These are phyloP conservation scores for Oostethus manadensis DNA, from an alignment of 2,113 vertebrate genomes.

Conservation along the genomic window DNA sequence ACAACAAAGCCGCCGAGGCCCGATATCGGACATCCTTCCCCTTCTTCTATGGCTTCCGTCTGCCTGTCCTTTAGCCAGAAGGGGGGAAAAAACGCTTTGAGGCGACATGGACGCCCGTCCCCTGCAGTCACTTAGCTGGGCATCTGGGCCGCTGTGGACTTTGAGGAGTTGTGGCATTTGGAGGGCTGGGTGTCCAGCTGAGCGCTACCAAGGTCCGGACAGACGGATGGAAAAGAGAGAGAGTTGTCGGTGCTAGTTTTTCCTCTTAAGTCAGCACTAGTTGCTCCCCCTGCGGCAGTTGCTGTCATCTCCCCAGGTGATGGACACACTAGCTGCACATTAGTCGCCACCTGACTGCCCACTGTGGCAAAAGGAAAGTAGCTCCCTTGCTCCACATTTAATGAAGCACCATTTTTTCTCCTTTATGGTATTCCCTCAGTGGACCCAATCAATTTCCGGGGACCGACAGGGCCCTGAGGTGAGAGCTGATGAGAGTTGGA, in stretches of 20 bases:
- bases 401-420: slow-evolving; percentile 37
- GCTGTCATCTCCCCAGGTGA: slow-evolving; percentile 66
- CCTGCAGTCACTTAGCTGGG: slow-evolving; percentile 57
- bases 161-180: slow-evolving; percentile 75
- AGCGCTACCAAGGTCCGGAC: slow-evolving; percentile 71
- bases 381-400: slow-evolving; percentile 32
- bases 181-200: slow-evolving; percentile 60
- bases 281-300: slow-evolving; percentile 52
- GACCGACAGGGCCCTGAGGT: slow-evolving; percentile 56
- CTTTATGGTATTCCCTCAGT: slow-evolving; percentile 43
- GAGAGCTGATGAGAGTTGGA: slow-evolving; percentile 65
- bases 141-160: slow-evolving; percentile 45
- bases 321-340: slow-evolving; percentile 62
- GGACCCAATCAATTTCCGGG: slow-evolving; percentile 50
- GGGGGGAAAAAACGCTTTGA: slow-evolving; percentile 75
- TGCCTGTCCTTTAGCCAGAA: slow-evolving; percentile 75
- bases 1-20: slow-evolving; percentile 64
- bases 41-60: slow-evolving; percentile 56
- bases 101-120: slow-evolving; percentile 65
- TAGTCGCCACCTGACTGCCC: slow-evolving; percentile 43
- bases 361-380: slow-evolving; percentile 35
- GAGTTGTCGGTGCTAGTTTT: slow-evolving; percentile 56
- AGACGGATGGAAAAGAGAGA: slow-evolving; percentile 57
- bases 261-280: slow-evolving; percentile 43
- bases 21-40: slow-evolving; percentile 65